Percentiles rank a stretch among this genome's conserved stretches.
phyloP scores from a whole-genome alignment of 2,113 vertebrate species.

The Phodopus roborovskii region DNA sequence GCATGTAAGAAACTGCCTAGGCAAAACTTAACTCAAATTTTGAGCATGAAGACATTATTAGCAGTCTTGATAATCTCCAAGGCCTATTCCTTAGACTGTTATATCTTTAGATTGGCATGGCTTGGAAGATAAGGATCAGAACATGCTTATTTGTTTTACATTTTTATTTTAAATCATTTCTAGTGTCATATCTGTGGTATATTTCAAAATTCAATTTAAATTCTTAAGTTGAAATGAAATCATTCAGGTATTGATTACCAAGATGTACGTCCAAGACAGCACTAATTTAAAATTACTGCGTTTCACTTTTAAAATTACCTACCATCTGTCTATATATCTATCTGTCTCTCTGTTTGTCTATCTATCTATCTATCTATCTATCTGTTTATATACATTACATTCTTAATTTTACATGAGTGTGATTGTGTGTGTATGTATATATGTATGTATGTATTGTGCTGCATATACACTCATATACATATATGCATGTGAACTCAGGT shows the following conservation, averaged over 20 bases:
- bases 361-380: background rate
- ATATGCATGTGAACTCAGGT: too few species aligned
- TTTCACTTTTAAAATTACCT: conserved; percentile 13
- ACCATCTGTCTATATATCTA: background rate
- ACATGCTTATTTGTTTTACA: background rate
- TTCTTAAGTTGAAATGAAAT: background rate
- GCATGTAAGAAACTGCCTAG: background rate
- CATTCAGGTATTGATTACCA: background rate
- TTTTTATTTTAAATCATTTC: background rate
- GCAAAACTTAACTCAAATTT: background rate
- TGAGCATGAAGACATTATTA: background rate
- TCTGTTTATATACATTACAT: background rate
- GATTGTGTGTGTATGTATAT: too few species aligned
- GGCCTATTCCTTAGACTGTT: background rate
- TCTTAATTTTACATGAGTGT: background rate
- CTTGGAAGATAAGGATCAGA: background rate
- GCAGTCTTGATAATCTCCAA: background rate
- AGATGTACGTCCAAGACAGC: background rate
- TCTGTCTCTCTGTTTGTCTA: background rate
- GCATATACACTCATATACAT: too few species aligned
- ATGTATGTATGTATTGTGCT: too few species aligned
- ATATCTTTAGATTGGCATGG: background rate
- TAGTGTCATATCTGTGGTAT: background rate
- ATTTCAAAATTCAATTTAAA: conserved; percentile 20
- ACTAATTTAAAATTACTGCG: background rate